Evolutionary conservation across 2,888 invertebrate genomes (phyloP).

Genomic region (Spicauda simplicius): DNA sequence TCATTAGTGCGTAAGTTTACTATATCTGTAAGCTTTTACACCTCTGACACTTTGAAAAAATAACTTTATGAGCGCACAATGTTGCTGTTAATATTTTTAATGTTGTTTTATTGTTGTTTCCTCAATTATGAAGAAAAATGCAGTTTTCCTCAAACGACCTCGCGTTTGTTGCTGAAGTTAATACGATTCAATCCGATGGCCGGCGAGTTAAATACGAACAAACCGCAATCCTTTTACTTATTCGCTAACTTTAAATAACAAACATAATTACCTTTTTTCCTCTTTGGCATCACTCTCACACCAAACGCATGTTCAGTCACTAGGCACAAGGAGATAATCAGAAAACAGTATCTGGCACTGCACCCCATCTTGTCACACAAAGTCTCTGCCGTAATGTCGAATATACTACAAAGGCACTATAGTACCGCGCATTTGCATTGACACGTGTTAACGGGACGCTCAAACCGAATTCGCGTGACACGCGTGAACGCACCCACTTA

Average conservation of each 20-base stretch:
- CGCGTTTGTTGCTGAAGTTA: conserved; percentile 25
- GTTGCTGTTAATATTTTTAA: background rate
- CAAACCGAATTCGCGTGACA: conserved; percentile 56
- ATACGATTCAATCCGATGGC: conserved; percentile 8
- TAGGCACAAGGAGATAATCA: conserved; percentile 80
- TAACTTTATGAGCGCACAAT: background rate
- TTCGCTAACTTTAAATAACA: conserved; percentile 5
- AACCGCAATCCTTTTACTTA: background rate
- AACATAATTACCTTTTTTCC: conserved; percentile 81
- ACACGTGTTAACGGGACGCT: conserved; percentile 48
- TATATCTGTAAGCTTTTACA: background rate
- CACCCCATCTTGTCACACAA: conserved; percentile 78
- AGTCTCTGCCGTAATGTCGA: conserved; percentile 53
- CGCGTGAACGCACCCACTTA: conserved; percentile 53
- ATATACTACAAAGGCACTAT: conserved; percentile 60
- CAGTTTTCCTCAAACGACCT: conserved; percentile 33
- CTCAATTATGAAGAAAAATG: conserved; percentile 28
- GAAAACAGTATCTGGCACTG: conserved; percentile 80
- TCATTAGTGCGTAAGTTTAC: background rate
- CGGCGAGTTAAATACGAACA: conserved; percentile 5
- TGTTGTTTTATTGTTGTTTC: conserved; percentile 9
- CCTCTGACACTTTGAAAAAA: background rate
- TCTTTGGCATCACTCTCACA: conserved; percentile 83
- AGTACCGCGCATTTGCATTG: conserved; percentile 65
- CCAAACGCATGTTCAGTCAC: conserved; percentile 81